Evolutionary conservation across 2,797 vertebrate genomes (phyloP).

Genomic region (Aulostomus chinensis): DNA sequence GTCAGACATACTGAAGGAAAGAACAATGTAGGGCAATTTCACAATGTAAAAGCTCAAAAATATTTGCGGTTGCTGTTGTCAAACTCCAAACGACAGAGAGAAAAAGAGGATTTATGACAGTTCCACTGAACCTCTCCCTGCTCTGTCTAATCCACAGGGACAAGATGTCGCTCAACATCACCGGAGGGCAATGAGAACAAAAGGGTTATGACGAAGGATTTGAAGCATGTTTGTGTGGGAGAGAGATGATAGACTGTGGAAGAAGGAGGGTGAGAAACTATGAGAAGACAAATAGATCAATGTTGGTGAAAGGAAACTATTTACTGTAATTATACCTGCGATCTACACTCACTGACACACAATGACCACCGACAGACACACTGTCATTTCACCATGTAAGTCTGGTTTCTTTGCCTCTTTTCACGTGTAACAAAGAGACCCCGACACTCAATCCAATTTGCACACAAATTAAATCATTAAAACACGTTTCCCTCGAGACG

Average conservation of each 20-base stretch:
- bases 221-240: slow-evolving; percentile 8
- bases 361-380: slow-evolving; percentile 29
- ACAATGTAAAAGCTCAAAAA: slow-evolving; percentile 33
- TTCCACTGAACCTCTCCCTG: slow-evolving; percentile 12
- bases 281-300: slow-evolving; percentile 24
- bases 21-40: too few relatives aligned
- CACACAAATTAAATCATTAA: slow-evolving; percentile 86
- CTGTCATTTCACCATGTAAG: slow-evolving; percentile 54
- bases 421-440: slow-evolving; percentile 62
- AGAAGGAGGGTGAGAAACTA: slow-evolving; percentile 8
- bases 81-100: slow-evolving; percentile 22
- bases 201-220: slow-evolving; percentile 17
- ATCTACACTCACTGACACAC: slow-evolving; percentile 36
- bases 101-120: slow-evolving; percentile 26
- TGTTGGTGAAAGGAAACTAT: slow-evolving; percentile 19
- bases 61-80: slow-evolving; percentile 28
- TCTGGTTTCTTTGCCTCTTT: slow-evolving; percentile 39
- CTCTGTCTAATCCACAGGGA: slow-evolving; percentile 38
- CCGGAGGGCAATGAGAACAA: slow-evolving; percentile 40
- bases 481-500: slow-evolving; percentile 66
- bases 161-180: slow-evolving; percentile 36
- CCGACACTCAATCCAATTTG: slow-evolving; percentile 80
- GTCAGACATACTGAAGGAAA: too few relatives aligned
- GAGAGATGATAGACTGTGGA: slow-evolving; percentile 15
- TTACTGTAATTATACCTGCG: slow-evolving; percentile 39